Base-by-base conservation (phyloP, 2,113 vertebrate genomes). In the Thunnus thynnus region DNA sequence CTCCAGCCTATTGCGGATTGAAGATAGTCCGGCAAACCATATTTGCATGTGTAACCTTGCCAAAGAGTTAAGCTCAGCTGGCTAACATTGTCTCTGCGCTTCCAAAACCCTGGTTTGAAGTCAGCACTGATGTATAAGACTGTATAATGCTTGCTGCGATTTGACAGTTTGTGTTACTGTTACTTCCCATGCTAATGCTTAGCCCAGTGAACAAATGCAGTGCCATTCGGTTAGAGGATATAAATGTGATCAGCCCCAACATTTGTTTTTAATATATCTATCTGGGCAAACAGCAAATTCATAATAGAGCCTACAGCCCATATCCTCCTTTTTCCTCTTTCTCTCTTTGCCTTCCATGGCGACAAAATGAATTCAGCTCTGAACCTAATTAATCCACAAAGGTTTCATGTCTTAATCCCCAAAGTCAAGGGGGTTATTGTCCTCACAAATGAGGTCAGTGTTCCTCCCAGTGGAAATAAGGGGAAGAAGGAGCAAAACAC, bases 401-500 rank as follows among this genome's bases (percentile, higher is more conserved):
- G 95, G 95, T 96, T 95, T 95, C 95, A 95, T 95, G 95, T 95
- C 94, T 95, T 96, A 95, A 95, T 96, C 95, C 95, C 94, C 94
- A 95, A 95, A 96, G 95, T 96, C 94, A 95, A 95, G 94, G 94
- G 91, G 95, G 94, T 95, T 95, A 95, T 95, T 95, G 95, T 96
- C 95, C 95, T 95, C 94, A 93, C 95, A 95, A 95, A 95, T 95
- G 95, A 96, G 95, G 95, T 96, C 95, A 95, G 83, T 91, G 94
- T 94, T 93, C 89, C 91, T 95, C 95, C 94, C 94, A 83, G 92
- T 94, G 95, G 95, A 95, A 93, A 95, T 95, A 92, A 93, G 90
- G 77, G 80, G 87, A 91, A 92, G 88, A 90, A 81, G 91, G 88
- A 93, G 92, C 80, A 76, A 84, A 86, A 86, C 82, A 88, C 67